Conservation (phyloP, 2,888 invertebrate species). For the Thecophora atra region DNA sequence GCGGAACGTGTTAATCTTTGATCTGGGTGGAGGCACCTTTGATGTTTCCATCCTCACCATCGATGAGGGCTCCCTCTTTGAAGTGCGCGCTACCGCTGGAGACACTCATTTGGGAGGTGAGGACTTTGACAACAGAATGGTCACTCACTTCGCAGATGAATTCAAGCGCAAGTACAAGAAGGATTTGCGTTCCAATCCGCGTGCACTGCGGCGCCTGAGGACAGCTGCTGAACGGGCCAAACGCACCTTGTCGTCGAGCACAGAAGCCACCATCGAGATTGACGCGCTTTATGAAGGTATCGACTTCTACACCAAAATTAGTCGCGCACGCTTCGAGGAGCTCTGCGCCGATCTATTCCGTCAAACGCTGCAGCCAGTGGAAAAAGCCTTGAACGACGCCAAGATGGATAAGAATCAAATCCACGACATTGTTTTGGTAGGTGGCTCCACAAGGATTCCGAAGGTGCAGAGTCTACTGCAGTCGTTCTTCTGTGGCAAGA, state of each 20-base stretch:
- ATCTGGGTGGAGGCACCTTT: conserved; percentile 83
- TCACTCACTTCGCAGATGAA: conserved; percentile 84
- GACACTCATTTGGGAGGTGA: conserved; percentile 93
- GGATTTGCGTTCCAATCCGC: conserved; percentile 72
- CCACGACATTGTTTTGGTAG: conserved; percentile 83
- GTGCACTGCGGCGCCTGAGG: conserved; percentile 74
- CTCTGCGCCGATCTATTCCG: conserved; percentile 78
- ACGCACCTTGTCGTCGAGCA: conserved; percentile 80
- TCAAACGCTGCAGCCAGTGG: conserved; percentile 79
- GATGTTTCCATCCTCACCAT: conserved; percentile 95
- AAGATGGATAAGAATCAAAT: conserved; percentile 80
- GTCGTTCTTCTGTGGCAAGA: conserved; percentile 79
- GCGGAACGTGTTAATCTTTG: conserved; percentile 78
- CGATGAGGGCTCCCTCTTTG: conserved; percentile 86
- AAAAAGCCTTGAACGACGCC: conserved; percentile 80
- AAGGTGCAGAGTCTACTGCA: conserved; percentile 79
- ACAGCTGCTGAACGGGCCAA: conserved; percentile 83
- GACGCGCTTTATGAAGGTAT: conserved; percentile 78
- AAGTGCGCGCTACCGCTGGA: conserved; percentile 91
- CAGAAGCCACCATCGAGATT: conserved; percentile 79
- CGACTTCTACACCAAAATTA: conserved; percentile 77
- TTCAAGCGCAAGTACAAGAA: conserved; percentile 82
- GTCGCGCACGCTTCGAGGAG: conserved; percentile 81
- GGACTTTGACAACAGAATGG: conserved; percentile 88
- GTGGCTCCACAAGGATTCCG: conserved; percentile 82